phyloP scores from a whole-genome alignment of 1,140 invertebrate species.

The Phenacoccus solenopsis region DNA sequence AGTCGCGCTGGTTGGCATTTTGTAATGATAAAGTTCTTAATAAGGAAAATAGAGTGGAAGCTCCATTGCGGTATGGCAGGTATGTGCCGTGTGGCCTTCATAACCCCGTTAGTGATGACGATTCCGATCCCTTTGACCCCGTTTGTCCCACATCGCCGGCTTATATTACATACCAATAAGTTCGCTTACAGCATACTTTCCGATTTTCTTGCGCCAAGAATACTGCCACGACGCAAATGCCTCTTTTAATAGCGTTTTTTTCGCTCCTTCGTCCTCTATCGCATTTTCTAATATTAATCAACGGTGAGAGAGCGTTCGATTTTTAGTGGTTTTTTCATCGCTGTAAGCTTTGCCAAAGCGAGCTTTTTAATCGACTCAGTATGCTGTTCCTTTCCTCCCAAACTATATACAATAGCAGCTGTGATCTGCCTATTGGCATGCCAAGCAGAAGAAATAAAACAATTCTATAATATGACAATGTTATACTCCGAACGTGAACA shows the following conservation, averaged over 20 bases:
- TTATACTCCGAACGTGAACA: too few species aligned
- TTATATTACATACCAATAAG: constrained; percentile 17
- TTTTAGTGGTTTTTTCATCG: background rate
- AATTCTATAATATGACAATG: too few species aligned
- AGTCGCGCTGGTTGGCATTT: constrained; percentile 9
- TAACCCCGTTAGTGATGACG: constrained; percentile 10
- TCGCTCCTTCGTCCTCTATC: background rate
- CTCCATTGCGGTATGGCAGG: constrained; percentile 9
- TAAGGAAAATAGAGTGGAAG: constrained; percentile 12
- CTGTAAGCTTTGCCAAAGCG: too few species aligned
- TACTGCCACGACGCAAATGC: background rate
- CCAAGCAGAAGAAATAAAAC: background rate
- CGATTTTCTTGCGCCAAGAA: constrained; percentile 7
- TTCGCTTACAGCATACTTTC: constrained; percentile 14
- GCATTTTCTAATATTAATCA: constrained; percentile 3
- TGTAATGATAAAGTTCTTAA: constrained; percentile 15
- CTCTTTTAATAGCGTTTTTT: background rate
- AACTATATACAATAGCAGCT: too few species aligned
- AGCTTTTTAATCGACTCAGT: too few species aligned
- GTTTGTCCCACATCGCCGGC: background rate
- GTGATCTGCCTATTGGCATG: too few species aligned
- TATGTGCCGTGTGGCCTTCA: constrained; percentile 12
- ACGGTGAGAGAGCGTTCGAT: background rate
- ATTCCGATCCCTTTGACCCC: background rate
- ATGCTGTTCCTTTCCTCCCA: too few species aligned